These are phyloP conservation scores for Yponomeuta sedellus DNA, from an alignment of 2,888 invertebrate genomes.

Conservation along the genomic window DNA sequence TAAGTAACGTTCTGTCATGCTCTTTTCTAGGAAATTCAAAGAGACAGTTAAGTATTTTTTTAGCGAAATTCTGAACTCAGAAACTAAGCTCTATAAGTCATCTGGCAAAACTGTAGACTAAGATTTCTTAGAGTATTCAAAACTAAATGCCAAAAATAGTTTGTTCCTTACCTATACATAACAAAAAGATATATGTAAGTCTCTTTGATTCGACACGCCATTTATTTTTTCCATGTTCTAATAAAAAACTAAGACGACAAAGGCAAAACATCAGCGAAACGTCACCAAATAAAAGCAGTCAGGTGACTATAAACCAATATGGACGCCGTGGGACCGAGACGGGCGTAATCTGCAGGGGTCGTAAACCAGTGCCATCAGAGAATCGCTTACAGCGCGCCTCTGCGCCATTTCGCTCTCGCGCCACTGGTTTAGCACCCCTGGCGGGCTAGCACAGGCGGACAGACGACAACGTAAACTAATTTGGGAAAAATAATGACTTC, in stretches of 20 bases:
- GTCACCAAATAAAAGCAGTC: conserved; percentile 8
- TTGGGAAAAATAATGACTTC: background rate
- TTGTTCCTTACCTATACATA: too few relatives aligned
- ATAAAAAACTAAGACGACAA: background rate
- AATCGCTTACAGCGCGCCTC: conserved; percentile 9
- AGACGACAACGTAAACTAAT: background rate
- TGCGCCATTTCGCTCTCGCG: background rate
- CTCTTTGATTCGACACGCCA: background rate
- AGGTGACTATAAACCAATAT: conserved; percentile 17
- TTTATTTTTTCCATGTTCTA: background rate
- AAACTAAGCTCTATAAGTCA: too few relatives aligned
- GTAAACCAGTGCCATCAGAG: conserved; percentile 14
- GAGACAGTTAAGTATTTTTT: too few relatives aligned
- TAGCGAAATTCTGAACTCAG: too few relatives aligned
- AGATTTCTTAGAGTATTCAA: too few relatives aligned
- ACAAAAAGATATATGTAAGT: too few relatives aligned
- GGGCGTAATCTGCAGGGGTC: conserved; percentile 11
- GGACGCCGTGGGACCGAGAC: conserved; percentile 12
- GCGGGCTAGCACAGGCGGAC: background rate
- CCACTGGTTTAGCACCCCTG: conserved; percentile 14
- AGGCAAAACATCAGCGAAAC: background rate
- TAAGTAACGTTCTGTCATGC: too few relatives aligned
- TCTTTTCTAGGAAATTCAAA: too few relatives aligned
- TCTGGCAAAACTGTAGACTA: too few relatives aligned
- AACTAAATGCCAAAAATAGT: too few relatives aligned